Evolutionary conservation across 2,888 invertebrate species (phyloP), one percentile per base, ranked within the genome.

Genomic region (Brenthis daphne): DNA sequence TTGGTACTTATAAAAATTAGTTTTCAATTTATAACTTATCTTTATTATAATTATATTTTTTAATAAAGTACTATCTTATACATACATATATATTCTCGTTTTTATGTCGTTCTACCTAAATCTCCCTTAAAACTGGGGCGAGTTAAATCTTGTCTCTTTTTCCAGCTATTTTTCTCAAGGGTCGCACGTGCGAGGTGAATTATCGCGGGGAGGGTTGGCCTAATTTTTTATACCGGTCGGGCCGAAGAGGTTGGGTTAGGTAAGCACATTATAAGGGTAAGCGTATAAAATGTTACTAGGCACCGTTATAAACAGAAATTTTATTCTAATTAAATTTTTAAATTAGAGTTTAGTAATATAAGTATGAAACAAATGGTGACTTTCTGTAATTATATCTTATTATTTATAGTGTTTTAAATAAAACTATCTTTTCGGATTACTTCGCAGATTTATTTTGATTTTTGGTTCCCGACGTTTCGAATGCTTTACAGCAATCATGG

Each of bases 91-190:
- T 13, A 53, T 65, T 70, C 70, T 65, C 73, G 68, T 71, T 77
- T 65, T 69, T 65, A 69, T 69, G 69, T 76, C 82, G 64, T 67
- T 29, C 33, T 67, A 64, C 69, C 57, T 55, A 70, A 73, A 66
- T 47, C 48, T 56, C 69, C 71, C 72, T 73, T 75, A 79, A 84
- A 86, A 85, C 78, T 82, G 84, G 85, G 82, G 73, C 84, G 84
- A 81, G 81, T 88, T 88, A 86, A 88, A 88, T 89, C 90, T 91
- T 90, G 80, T 83, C 86, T 85, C 86, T 89, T 89, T 90, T 89
- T 83, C 87, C 87, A 88, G 89, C 89, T 88, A 90, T 91, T 91
- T 92, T 92, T 90, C 92, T 92, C 91, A 91, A 92, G 90, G 90
- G 91, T 82, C 85, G 79, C 80, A 79, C 82, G 82, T 83, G 82